Conservation (phyloP, 2,888 invertebrate species). For the Leucophenga maculata region DNA sequence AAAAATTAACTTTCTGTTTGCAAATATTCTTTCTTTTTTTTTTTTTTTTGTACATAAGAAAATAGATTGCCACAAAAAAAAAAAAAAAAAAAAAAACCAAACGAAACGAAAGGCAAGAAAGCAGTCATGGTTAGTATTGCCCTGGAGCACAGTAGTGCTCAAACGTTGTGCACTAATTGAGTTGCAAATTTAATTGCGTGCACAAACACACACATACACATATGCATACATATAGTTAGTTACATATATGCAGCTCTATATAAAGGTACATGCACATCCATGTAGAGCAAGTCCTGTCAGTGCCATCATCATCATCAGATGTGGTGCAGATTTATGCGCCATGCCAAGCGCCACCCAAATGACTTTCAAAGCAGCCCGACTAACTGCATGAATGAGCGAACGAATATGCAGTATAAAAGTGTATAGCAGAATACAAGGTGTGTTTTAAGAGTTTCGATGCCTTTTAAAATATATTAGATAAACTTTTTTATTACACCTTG, state of each 20-base stretch:
- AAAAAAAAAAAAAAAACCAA: not conserved
- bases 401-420: not conserved
- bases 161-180: constrained; percentile 49
- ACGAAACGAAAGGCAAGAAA: not conserved
- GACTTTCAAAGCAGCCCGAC: constrained; percentile 4
- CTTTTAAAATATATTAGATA: no score
- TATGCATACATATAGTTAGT: not conserved
- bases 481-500: no score
- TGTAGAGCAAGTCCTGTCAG: not conserved
- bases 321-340: no score
- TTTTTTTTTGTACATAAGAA: constrained; percentile 9
- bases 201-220: constrained; percentile 1
- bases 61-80: constrained; percentile 12
- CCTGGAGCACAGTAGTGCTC: constrained; percentile 30
- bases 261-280: constrained; percentile 1
- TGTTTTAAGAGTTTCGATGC: not conserved
- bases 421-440: not conserved
- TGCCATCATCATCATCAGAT: not conserved
- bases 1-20: constrained; percentile 15
- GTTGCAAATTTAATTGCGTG: constrained; percentile 50
- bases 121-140: constrained; percentile 4
- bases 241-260: constrained; percentile 1
- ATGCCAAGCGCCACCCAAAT: constrained; percentile 5
- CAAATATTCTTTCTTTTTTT: constrained; percentile 1
- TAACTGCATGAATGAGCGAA: not conserved